Evolutionary conservation across 23 tunicate genomes (phyloP).

Genomic region (Styela clava): DNA sequence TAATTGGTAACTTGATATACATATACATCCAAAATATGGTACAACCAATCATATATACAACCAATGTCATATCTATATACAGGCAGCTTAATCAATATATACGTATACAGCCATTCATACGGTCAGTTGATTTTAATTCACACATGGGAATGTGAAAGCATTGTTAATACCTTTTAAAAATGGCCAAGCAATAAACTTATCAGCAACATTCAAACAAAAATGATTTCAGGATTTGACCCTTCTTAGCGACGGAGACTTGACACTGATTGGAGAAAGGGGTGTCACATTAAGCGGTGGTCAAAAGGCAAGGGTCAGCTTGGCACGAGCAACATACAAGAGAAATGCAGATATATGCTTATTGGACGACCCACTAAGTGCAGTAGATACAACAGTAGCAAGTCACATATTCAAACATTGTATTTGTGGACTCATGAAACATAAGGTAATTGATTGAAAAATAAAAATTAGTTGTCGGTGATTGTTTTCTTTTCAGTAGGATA

Average conservation of each 20-base stretch:
- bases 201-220: too few species aligned
- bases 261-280: constrained; percentile 82
- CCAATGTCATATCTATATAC: too few species aligned
- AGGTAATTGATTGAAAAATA: constrained; percentile 30
- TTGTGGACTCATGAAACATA: constrained; percentile 44
- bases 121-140: too few species aligned
- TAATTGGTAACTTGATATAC: background rate
- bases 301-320: constrained; percentile 83
- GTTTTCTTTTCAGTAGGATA: background rate
- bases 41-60: too few species aligned
- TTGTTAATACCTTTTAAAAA: too few species aligned
- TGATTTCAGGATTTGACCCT: constrained; percentile 46
- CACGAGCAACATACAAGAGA: constrained; percentile 61
- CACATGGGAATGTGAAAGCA: too few species aligned
- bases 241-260: constrained; percentile 55
- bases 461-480: background rate
- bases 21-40: too few species aligned
- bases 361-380: constrained; percentile 94
- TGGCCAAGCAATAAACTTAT: too few species aligned
- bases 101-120: too few species aligned
- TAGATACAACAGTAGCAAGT: constrained; percentile 72
- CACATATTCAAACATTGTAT: constrained; percentile 65
- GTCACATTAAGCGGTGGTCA: constrained; percentile 91
- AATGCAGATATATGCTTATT: constrained; percentile 43
- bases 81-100: too few species aligned